Evolutionary conservation across 2,113 vertebrate genomes (phyloP), one percentile per base, ranked within the genome.

Genomic region (Tretioscincus oriximinensis): DNA sequence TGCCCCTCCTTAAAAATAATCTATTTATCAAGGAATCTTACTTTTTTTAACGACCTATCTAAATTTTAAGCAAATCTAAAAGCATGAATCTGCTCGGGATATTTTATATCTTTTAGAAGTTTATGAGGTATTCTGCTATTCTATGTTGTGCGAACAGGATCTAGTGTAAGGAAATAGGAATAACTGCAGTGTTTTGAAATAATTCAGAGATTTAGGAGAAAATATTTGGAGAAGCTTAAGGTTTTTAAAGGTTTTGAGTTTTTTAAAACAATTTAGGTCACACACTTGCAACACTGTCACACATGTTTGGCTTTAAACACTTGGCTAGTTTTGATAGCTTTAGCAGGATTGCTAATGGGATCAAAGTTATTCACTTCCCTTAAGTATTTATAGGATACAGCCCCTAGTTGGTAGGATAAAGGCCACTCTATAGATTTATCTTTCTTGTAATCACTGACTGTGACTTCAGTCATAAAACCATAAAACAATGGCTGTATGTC

Each of bases 281-380:
- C 24, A 64, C 45, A 22, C 60, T 14, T 70, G 29, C 58, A 84
- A 45, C 24, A 65, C 24, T 76, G 58, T 80, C 29, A 26, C 66
- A 65, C 65, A 41, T 54, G n/a, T 66, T 79, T 76, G 58, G 60
- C 66, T 76, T 76, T 76, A 76, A 54, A 70, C 73, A 76, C 24
- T 65, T 58, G 29, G 22, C 51, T 47, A 47, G 28, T 51, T 22
- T 63, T 41, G 65, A 78, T 71, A 31, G 31, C 58, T 68, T 68
- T 35, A 35, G 54, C 12, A 61, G 63, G 35, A 61, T 31, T 71
- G 12, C 60, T 80, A 41, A 70, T 45, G 47, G 66, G 29, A 58
- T 75, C 69, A 82, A 77, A 77, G 51, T 41, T 29, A 77, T 71
- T 58, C 7, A 47, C 21, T 35, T 72, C 49, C 35, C 28, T 77